Percentiles rank a stretch among this genome's conserved stretches.
These are phyloP conservation scores for Spinibarbus caldwelli DNA, from an alignment of 2,797 vertebrate genomes.

Conservation along the genomic window DNA sequence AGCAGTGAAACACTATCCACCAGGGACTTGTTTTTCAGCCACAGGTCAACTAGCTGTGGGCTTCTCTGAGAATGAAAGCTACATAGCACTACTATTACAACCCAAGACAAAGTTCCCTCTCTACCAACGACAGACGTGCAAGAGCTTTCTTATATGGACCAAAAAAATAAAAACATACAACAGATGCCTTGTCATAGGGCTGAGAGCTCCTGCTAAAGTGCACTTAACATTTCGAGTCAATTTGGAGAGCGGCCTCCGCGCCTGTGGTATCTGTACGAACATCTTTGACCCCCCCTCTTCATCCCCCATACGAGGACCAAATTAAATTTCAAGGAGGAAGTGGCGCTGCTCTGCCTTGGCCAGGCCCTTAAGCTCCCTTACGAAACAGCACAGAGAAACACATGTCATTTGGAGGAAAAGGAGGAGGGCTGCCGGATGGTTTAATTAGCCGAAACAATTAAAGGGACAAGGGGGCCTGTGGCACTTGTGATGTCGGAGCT, in stretches of 20 bases:
- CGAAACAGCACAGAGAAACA: slow-evolving; percentile 64
- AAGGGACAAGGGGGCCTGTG: slow-evolving; percentile 72
- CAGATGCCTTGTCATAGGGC: slow-evolving; percentile 58
- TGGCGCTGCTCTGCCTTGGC: slow-evolving; percentile 57
- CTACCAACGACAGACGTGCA: slow-evolving; percentile 57
- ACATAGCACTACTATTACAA: slow-evolving; percentile 70
- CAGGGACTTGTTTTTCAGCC: slow-evolving; percentile 79
- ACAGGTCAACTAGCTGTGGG: slow-evolving; percentile 80
- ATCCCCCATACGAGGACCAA: slow-evolving; percentile 60
- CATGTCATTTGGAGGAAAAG: slow-evolving; percentile 63
- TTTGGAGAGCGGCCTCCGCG: slow-evolving; percentile 53
- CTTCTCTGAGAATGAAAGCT: slow-evolving; percentile 72
- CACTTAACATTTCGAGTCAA: slow-evolving; percentile 59
- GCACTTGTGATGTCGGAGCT: slow-evolving; percentile 73
- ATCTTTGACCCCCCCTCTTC: slow-evolving; percentile 62
- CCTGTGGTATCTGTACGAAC: slow-evolving; percentile 58
- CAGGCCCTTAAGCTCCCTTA: slow-evolving; percentile 61
- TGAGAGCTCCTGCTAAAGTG: slow-evolving; percentile 61
- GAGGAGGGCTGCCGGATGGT: slow-evolving; percentile 58
- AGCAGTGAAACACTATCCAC: slow-evolving; percentile 80
- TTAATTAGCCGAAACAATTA: slow-evolving; percentile 78
- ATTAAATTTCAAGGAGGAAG: slow-evolving; percentile 72
- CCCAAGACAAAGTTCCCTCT: slow-evolving; percentile 67
- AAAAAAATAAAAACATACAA: slow-evolving; percentile 40
- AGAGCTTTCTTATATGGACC: slow-evolving; percentile 35